phyloP scores from a whole-genome alignment of 2,888 invertebrate genomes.

The Athripsodes cinereus region DNA sequence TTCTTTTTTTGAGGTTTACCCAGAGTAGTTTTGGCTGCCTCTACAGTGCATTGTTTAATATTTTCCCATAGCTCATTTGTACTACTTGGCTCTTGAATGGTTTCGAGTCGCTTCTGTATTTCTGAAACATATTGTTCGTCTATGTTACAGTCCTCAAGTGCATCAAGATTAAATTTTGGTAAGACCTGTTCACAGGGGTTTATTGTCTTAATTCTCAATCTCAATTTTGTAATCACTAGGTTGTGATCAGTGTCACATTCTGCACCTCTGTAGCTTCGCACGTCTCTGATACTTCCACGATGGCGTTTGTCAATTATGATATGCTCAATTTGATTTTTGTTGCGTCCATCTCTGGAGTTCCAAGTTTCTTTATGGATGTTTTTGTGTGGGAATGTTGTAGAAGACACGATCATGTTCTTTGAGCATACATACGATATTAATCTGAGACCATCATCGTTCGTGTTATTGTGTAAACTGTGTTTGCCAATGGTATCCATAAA shows the following conservation, averaged over 20 bases:
- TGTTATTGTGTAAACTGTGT: neutral
- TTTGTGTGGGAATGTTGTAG: neutral
- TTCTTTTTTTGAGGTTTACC: neutral
- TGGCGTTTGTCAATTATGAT: neutral
- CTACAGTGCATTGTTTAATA: neutral
- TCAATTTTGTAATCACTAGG: neutral
- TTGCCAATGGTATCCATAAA: neutral
- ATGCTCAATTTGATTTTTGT: conserved; percentile 1
- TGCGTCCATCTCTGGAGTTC: conserved; percentile 3
- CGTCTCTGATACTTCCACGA: neutral
- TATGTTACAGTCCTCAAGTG: neutral
- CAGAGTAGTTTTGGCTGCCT: neutral
- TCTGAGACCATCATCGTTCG: neutral
- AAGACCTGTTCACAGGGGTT: neutral
- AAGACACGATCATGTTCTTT: neutral
- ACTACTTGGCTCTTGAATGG: neutral
- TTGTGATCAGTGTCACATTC: neutral
- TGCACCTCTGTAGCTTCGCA: neutral
- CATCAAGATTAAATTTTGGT: neutral
- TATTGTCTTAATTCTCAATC: neutral
- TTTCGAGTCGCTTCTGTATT: no score
- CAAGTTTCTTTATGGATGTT: conserved; percentile 6
- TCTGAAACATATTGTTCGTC: no score
- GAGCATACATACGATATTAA: neutral
- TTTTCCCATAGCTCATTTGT: neutral